Evolutionary conservation across 2,113 vertebrate species (phyloP).

Genomic region (Ictalurus furcatus): DNA sequence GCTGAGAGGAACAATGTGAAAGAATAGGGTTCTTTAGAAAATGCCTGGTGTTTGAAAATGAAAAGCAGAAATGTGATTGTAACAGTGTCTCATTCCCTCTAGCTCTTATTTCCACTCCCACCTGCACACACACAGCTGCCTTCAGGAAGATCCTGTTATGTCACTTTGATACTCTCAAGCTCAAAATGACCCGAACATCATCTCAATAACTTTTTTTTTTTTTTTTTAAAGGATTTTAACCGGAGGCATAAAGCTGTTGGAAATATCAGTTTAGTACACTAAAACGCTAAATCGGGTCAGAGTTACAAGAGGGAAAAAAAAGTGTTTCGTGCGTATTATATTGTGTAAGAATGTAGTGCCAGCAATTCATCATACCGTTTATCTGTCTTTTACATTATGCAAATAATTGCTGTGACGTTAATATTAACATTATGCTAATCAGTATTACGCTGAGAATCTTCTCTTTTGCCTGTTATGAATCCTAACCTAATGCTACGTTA

Average conservation of each 20-base stretch:
- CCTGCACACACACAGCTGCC: neutral
- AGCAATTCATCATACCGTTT: neutral
- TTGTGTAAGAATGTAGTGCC: neutral
- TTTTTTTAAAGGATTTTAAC: neutral
- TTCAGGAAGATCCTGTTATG: constrained; percentile 12
- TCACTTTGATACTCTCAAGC: constrained; percentile 14
- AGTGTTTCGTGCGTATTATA: neutral
- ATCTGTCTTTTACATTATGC: neutral
- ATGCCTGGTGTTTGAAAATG: neutral
- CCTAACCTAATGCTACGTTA: neutral
- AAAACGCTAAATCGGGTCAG: neutral
- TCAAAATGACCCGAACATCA: constrained; percentile 8
- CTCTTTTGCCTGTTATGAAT: neutral
- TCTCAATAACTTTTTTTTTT: neutral
- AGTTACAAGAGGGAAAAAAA: neutral
- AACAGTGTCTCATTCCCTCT: neutral
- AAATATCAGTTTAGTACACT: neutral
- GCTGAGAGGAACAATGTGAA: neutral
- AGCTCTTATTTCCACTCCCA: constrained; percentile 6
- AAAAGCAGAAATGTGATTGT: neutral
- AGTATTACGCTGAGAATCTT: neutral
- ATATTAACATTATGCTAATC: neutral
- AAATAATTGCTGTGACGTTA: neutral
- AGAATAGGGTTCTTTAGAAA: neutral
- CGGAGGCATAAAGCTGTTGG: neutral